Evolutionary conservation across 2,797 vertebrate species (phyloP).

Genomic region (Liparis tanakae): DNA sequence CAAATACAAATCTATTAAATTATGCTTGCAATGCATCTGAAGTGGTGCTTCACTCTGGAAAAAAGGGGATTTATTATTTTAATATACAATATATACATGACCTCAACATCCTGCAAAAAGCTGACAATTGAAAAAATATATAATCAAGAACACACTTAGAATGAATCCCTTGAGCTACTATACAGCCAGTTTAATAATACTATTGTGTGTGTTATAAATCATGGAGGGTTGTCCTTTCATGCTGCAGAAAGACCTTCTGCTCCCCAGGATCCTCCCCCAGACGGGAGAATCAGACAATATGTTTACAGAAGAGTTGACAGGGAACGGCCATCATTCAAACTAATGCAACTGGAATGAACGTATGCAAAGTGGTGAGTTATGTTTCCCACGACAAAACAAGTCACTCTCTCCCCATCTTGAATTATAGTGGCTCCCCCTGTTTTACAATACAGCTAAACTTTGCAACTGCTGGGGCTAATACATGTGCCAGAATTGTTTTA

Average conservation of each 20-base stretch:
- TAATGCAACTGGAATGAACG: conserved; percentile 38
- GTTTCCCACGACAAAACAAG: conserved; percentile 30
- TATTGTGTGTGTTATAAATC: background rate
- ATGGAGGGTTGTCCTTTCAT: conserved; percentile 18
- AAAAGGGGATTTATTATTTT: background rate
- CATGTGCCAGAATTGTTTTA: background rate
- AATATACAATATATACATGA: background rate
- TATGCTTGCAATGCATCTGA: background rate
- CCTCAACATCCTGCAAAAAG: background rate
- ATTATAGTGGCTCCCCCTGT: conserved; percentile 9
- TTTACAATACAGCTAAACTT: conserved; percentile 11
- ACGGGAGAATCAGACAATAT: conserved; percentile 19
- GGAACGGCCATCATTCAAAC: conserved; percentile 27
- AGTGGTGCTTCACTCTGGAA: background rate
- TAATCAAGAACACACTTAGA: background rate
- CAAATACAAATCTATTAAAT: background rate
- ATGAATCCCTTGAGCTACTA: background rate
- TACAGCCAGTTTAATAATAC: background rate
- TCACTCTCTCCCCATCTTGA: conserved; percentile 20
- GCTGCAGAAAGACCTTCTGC: background rate
- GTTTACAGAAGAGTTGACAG: conserved; percentile 46
- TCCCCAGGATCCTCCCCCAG: background rate
- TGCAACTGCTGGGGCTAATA: conserved; percentile 7
- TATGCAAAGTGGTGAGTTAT: conserved; percentile 24
- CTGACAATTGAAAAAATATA: background rate